These are phyloP conservation scores for Orchestia grillus DNA, from an alignment of 1,140 invertebrate genomes.

Conservation along the genomic window DNA sequence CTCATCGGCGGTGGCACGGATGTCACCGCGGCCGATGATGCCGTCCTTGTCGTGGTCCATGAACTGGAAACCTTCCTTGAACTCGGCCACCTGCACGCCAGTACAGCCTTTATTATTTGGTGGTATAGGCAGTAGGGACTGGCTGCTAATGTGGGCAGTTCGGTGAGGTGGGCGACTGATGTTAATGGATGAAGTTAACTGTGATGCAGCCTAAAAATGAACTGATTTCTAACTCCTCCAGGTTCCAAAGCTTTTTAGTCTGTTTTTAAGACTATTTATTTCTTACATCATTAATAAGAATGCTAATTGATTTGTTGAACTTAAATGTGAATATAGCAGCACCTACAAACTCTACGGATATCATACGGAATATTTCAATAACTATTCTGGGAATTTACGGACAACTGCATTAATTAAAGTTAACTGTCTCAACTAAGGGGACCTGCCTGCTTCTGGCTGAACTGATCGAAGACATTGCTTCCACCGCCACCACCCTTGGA, in stretches of 20 bases:
- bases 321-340: too few relatives aligned
- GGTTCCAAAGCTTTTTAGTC: too few relatives aligned
- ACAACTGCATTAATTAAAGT: background rate
- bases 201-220: background rate
- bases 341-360: background rate
- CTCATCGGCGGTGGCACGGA: slow-evolving; percentile 94
- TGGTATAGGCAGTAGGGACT: background rate
- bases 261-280: too few relatives aligned
- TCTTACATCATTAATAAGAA: too few relatives aligned
- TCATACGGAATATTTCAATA: background rate
- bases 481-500: slow-evolving; percentile 73
- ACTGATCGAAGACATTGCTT: slow-evolving; percentile 95
- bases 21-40: slow-evolving; percentile 95
- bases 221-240: background rate
- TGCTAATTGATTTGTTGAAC: too few relatives aligned
- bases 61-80: slow-evolving; percentile 97
- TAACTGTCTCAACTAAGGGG: background rate
- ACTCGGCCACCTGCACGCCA: slow-evolving; percentile 86
- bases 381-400: background rate
- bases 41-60: slow-evolving; percentile 99
- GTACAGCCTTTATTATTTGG: background rate
- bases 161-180: background rate
- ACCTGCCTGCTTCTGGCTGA: slow-evolving; percentile 91
- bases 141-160: background rate
- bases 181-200: background rate